Evolutionary conservation across 1,140 invertebrate genomes (phyloP).

Genomic region (Oncopeltus fasciatus): DNA sequence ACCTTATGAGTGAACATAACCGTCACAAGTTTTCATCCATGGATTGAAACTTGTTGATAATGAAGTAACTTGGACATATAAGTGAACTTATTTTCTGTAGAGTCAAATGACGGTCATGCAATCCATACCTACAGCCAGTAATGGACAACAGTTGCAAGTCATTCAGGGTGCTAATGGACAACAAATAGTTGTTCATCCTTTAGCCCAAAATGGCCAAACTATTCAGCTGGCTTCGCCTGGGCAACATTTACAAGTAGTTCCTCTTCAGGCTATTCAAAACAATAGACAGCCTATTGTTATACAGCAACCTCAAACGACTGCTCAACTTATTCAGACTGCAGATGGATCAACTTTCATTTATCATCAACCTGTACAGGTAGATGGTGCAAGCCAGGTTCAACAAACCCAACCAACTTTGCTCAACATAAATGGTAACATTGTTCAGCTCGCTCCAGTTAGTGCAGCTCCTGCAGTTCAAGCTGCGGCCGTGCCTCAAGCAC

Average conservation of each 20-base stretch:
- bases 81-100: too few species aligned
- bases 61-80: too few species aligned
- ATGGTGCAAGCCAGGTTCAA: constrained; percentile 39
- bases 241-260: constrained; percentile 46
- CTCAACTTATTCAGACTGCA: constrained; percentile 73
- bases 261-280: constrained; percentile 41
- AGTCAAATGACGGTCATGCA: constrained; percentile 30
- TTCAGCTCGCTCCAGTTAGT: constrained; percentile 40
- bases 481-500: constrained; percentile 32
- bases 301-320: constrained; percentile 38
- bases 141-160: constrained; percentile 35
- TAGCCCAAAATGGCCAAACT: constrained; percentile 33
- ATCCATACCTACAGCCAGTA: constrained; percentile 25
- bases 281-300: constrained; percentile 27
- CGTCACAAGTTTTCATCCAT: too few species aligned
- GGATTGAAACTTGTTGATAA: too few species aligned
- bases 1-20: too few species aligned
- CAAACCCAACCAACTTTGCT: constrained; percentile 40
- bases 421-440: constrained; percentile 56
- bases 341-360: constrained; percentile 90
- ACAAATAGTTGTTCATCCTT: constrained; percentile 28
- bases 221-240: constrained; percentile 46
- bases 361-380: constrained; percentile 51
- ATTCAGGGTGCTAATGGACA: constrained; percentile 27
- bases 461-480: constrained; percentile 32